phyloP scores from a whole-genome alignment of 2,113 vertebrate species.

The Pterocles orientalis region DNA sequence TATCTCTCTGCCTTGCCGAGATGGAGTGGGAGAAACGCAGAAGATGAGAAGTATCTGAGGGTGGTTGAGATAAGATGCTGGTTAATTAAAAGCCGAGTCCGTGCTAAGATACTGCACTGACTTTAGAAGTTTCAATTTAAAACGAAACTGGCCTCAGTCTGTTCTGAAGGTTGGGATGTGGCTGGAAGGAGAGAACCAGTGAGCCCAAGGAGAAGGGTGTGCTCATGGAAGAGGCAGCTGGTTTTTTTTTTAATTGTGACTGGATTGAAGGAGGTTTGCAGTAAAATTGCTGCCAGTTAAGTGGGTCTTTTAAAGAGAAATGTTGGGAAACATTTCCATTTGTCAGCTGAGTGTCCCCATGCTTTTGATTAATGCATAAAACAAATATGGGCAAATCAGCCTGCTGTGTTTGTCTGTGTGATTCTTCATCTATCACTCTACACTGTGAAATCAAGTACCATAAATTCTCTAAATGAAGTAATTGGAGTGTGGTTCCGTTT shows the following conservation, averaged over 20 bases:
- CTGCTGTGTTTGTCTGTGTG: neutral
- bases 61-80: neutral
- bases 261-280: neutral
- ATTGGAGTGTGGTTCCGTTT: neutral
- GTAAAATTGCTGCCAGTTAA: neutral
- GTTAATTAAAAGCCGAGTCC: neutral
- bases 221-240: neutral
- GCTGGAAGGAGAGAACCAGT: neutral
- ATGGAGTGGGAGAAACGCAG: neutral
- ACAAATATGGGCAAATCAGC: neutral
- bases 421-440: neutral
- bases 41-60: no score
- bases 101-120: fast-evolving
- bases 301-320: neutral
- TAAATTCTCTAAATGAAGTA: neutral
- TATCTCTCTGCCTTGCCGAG: neutral
- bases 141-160: neutral
- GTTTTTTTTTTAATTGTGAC: neutral
- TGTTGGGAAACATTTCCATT: neutral
- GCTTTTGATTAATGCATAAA: neutral
- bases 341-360: neutral
- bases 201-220: neutral
- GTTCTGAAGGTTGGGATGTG: neutral
- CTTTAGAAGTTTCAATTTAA: fast-evolving
- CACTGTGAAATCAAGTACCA: neutral